These are phyloP conservation scores for Atrina japonica DNA, from an alignment of 2,888 invertebrate genomes.

Conservation along the genomic window DNA sequence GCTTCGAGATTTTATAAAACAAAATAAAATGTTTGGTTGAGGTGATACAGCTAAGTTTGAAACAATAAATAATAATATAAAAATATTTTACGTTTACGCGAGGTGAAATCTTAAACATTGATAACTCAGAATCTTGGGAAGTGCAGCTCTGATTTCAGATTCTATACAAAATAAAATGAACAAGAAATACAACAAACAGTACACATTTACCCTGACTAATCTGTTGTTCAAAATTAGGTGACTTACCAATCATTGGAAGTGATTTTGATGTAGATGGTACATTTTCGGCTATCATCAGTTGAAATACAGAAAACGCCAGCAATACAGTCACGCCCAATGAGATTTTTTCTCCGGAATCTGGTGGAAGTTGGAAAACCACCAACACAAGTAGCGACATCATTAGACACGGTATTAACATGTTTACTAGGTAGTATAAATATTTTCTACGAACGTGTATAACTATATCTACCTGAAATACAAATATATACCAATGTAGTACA, in stretches of 20 bases:
- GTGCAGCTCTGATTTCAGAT: no score
- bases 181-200: no score
- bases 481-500: background rate
- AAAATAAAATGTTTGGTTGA: no score
- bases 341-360: slow-evolving; percentile 72
- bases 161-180: no score
- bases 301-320: slow-evolving; percentile 71
- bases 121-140: no score
- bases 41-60: no score
- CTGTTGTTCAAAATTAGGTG: no score
- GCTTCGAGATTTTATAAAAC: no score
- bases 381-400: slow-evolving; percentile 68
- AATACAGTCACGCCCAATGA: slow-evolving; percentile 74
- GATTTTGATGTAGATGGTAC: slow-evolving; percentile 67
- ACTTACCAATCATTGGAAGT: slow-evolving; percentile 71
- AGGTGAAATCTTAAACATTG: no score
- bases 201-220: no score
- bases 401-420: slow-evolving; percentile 71
- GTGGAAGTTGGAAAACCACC: slow-evolving; percentile 72
- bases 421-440: slow-evolving; percentile 67
- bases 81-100: no score
- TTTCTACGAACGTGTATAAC: slow-evolving; percentile 53
- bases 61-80: no score
- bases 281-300: slow-evolving; percentile 72
- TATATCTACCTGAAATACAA: slow-evolving; percentile 15